Base-by-base conservation (phyloP, 37 sponge, comb jelly and placozoan species). In the Hormiphora californensis region DNA sequence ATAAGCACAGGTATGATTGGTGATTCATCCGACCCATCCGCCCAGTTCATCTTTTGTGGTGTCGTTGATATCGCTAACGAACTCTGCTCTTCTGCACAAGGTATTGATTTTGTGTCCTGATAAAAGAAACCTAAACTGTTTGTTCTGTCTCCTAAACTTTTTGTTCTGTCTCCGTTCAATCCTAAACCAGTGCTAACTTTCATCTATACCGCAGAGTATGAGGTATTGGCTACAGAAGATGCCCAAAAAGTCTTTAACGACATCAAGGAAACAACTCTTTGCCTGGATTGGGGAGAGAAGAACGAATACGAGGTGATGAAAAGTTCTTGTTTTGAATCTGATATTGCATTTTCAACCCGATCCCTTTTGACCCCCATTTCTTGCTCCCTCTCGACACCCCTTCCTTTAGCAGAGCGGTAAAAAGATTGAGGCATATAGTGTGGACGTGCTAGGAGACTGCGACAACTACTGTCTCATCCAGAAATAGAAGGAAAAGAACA, bases 201-300 rank as follows among this genome's bases (percentile, higher is more conserved):
- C n/a, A n/a, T n/a, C n/a, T n/a, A n/a, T n/a, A n/a, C n/a, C n/a
- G 61, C 23, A 57, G 61, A 30, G n/a, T 57, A 23, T 28, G 61
- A 57, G 61, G 27, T 57, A 21, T 30, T 57, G 7, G 61, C 27
- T 4, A 57, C 30, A 28, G 30, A 23, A 4, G n/a, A 57, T 5
- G 61, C 61, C 7, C 61, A 57, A 5, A 57, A 57, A 57, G 61
- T 30, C n/a, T 28, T 57, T 28, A 23, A 57, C n/a, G 27, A 30
- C 27, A 30, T 57, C 17, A 5, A 23, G 7, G 61, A 57, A 19
- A 57, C n/a, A 4, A 30, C n/a, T 12, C n/a, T 57, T 19, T 23
- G n/a, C 61, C 61, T 57, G 3, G 61, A 57, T 57, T 57, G 61
- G 61, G 61, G 61, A 57, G 61, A 4, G 27, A 57, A 57, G 23